phyloP scores from a whole-genome alignment of 2,888 invertebrate genomes.

The Aphodius granarius region DNA sequence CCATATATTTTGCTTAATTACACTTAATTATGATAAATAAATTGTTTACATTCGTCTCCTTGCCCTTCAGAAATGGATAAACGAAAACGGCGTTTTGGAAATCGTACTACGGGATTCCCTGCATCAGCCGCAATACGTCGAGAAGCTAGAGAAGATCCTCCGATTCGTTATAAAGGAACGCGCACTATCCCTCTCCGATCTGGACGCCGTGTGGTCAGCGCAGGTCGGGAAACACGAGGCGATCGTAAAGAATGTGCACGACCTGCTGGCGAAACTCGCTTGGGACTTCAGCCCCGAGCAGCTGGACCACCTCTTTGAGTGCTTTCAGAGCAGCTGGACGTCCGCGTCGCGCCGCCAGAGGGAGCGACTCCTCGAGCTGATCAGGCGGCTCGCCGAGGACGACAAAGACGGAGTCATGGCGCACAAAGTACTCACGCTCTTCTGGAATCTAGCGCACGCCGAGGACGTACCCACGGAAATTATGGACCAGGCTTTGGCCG shows the following conservation, averaged over 20 bases:
- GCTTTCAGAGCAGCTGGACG: conserved; percentile 93
- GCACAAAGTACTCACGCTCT: conserved; percentile 90
- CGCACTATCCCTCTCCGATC: conserved; percentile 83
- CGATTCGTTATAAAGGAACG: conserved; percentile 95
- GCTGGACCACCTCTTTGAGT: conserved; percentile 94
- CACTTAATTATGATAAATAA: no score
- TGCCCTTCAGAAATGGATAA: conserved; percentile 82
- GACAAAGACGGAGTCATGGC: conserved; percentile 99
- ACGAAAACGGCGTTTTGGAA: conserved; percentile 92
- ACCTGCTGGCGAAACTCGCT: conserved; percentile 91
- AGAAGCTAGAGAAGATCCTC: conserved; percentile 95
- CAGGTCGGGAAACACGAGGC: conserved; percentile 98
- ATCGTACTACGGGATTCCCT: conserved; percentile 94
- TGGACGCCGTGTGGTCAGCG: conserved; percentile 96
- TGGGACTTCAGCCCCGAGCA: conserved; percentile 99
- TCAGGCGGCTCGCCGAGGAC: conserved; percentile 93
- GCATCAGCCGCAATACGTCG: conserved; percentile 97
- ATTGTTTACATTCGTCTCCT: not conserved
- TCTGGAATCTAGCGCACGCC: conserved; percentile 97
- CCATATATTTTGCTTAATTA: no score
- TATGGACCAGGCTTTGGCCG: conserved; percentile 93
- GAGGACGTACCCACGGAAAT: conserved; percentile 96
- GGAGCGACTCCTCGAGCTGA: conserved; percentile 92
- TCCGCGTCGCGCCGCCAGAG: conserved; percentile 94
- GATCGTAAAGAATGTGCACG: conserved; percentile 97